A percentile compares a stretch with the other conserved stretches of the same genome.
These are phyloP conservation scores for Montipora capitata DNA, from an alignment of 92 coral and sea anemone genomes.

Conservation along the genomic window DNA sequence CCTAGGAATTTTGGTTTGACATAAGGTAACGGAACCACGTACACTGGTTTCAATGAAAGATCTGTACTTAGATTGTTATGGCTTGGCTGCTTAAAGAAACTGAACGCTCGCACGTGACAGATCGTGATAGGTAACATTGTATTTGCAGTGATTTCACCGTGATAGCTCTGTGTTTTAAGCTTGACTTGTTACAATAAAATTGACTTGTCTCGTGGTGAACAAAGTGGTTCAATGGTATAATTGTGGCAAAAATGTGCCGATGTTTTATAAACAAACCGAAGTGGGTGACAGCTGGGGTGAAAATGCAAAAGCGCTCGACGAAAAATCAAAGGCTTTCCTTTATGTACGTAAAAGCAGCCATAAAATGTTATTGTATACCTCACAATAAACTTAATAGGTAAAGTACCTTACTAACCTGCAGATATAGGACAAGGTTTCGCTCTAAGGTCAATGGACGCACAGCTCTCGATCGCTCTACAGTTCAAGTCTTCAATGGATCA, in stretches of 20 bases:
- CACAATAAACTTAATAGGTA: no score
- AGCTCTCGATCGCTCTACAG: neutral
- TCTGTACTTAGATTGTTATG: conserved; percentile 25
- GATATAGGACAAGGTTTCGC: no score
- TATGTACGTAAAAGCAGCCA: no score
- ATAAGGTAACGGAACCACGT: conserved; percentile 31
- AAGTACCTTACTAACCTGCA: no score
- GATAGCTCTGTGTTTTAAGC: conserved; percentile 42
- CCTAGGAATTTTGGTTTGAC: conserved; percentile 28
- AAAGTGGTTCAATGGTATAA: no score
- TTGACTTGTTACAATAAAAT: conserved; percentile 48
- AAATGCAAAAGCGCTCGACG: conserved; percentile 25
- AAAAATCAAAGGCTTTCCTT: no score
- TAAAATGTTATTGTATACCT: no score
- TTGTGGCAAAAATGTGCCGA: neutral
- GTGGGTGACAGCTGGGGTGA: conserved; percentile 64
- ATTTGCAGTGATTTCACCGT: no score
- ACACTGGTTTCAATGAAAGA: conserved; percentile 46
- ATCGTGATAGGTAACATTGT: no score
- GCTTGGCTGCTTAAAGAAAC: conserved; percentile 46
- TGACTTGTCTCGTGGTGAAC: conserved; percentile 29
- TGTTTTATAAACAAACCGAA: conserved; percentile 49
- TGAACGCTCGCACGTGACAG: conserved; percentile 40
- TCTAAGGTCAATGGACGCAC: no score
- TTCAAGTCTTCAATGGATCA: no score